Base-by-base conservation (phyloP, 1,140 invertebrate genomes). In the Nasonia giraulti region DNA sequence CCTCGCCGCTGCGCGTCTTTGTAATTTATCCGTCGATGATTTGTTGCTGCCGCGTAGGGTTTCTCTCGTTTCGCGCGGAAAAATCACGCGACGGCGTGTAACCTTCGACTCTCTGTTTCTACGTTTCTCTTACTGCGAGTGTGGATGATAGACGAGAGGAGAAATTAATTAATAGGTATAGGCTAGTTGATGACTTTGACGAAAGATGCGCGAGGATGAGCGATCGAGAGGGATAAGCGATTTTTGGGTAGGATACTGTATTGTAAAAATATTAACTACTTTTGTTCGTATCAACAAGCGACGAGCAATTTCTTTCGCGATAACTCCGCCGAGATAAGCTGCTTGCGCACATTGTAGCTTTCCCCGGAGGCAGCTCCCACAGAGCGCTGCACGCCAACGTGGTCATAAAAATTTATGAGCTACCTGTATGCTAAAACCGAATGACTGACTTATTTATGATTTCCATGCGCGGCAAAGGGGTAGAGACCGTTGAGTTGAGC, bases 391-490 rank as follows among this genome's bases (percentile, higher is more conserved):
- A 17, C 73, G 74, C 50, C 23, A 5, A 50, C 50, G 40, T n/a
- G 0, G 84, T 88, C 86, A 87, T 80, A 88, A 80, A 83, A 89
- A 88, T 90, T 87, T 88, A 80, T 83, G 80, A 86, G 85, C 81
- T 88, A 88, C 83, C 74, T 88, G 83, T 78, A 85, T 76, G 73
- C 69, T 77, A 71, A 85, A 88, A 86, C 82, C 17, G 68, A 73
- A 50, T 69, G 74, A 85, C 47, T 87, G 87, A 87, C 78, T 88
- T 89, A 89, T 90, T 89, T 89, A 89, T 86, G 86, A 85, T 84
- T 44, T 81, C 7, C 23, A 71, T 71, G 27, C 7, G 17, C n/a
- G 27, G 2, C 4, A 71, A 33, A 31, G 31, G 27, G 27, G 7
- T 11, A 31, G 12, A 71, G 31, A 71, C 23, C 40, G 40, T 10